Percentiles rank a stretch among this genome's conserved stretches.
phyloP scores from a whole-genome alignment of 2,888 invertebrate species.

The Tiliacea citrago region DNA sequence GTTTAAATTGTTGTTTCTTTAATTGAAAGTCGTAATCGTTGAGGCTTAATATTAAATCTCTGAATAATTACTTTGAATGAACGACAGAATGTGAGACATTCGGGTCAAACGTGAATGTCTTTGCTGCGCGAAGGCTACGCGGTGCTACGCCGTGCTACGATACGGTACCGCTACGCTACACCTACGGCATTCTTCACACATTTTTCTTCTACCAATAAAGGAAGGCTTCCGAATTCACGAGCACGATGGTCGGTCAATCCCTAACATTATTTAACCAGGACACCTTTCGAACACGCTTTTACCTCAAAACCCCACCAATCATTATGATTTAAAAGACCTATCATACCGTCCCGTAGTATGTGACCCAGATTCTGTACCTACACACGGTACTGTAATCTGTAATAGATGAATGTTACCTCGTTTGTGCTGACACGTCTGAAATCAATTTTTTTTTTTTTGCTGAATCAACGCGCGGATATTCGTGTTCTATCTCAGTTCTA shows the following conservation, averaged over 20 bases:
- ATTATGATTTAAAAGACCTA: conserved; percentile 42
- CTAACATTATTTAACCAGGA: conserved; percentile 35
- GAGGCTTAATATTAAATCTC: neutral
- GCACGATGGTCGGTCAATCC: conserved; percentile 11
- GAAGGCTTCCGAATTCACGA: conserved; percentile 25
- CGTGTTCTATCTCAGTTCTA: conserved; percentile 71
- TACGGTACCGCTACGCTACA: neutral
- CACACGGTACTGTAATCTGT: conserved; percentile 35
- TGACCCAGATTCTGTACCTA: conserved; percentile 40
- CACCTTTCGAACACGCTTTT: conserved; percentile 28
- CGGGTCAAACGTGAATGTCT: neutral
- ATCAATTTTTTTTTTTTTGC: conserved; percentile 61
- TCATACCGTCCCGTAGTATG: conserved; percentile 16
- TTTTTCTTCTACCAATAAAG: conserved; percentile 40
- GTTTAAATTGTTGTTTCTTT: too few species aligned
- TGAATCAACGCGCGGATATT: conserved; percentile 64
- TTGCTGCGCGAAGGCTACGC: conserved; percentile 21
- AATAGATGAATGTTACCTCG: conserved; percentile 52
- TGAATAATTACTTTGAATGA: neutral
- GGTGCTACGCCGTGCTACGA: conserved; percentile 18
- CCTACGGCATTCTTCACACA: conserved; percentile 23
- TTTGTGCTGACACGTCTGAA: conserved; percentile 47
- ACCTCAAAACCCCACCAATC: conserved; percentile 23
- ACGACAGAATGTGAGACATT: neutral
- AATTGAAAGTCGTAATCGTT: neutral